A percentile compares a stretch with the other conserved stretches of the same genome.
phyloP scores from a whole-genome alignment of 2,113 vertebrate genomes.

The Carassius carassius region DNA sequence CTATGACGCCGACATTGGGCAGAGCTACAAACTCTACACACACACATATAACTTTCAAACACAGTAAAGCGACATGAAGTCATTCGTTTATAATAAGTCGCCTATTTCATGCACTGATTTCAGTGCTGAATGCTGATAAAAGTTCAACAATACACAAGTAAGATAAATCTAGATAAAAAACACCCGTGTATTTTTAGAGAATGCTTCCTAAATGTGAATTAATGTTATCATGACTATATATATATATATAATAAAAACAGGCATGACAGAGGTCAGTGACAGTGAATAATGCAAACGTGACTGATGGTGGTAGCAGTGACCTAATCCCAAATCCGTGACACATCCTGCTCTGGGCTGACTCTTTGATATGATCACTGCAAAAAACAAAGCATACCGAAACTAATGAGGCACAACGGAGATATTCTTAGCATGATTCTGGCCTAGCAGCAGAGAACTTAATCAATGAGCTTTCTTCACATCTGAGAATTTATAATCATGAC shows the following conservation, averaged over 20 bases:
- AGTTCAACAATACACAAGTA: not conserved
- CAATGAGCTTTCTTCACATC: not conserved
- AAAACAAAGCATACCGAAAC: conserved; percentile 1
- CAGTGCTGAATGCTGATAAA: not conserved
- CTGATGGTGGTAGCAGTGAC: not conserved
- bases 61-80: not conserved
- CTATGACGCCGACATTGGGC: not conserved
- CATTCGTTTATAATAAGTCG: not conserved
- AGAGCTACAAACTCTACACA: not conserved
- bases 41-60: not conserved
- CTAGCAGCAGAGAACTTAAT: not conserved
- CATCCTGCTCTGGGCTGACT: conserved; percentile 14
- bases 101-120: not conserved
- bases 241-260: not conserved
- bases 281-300: not conserved
- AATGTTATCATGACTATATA: not conserved
- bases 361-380: conserved; percentile 30
- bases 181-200: not conserved
- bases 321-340: conserved; percentile 22
- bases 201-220: not conserved
- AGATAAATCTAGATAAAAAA: not conserved
- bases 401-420: not conserved
- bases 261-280: not conserved
- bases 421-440: conserved; percentile 3
- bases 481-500: conserved; percentile 27